A percentile compares a stretch with the other conserved stretches of the same genome.
Evolutionary conservation across 2,113 vertebrate species (phyloP).

Genomic region (Picathartes gymnocephalus): DNA sequence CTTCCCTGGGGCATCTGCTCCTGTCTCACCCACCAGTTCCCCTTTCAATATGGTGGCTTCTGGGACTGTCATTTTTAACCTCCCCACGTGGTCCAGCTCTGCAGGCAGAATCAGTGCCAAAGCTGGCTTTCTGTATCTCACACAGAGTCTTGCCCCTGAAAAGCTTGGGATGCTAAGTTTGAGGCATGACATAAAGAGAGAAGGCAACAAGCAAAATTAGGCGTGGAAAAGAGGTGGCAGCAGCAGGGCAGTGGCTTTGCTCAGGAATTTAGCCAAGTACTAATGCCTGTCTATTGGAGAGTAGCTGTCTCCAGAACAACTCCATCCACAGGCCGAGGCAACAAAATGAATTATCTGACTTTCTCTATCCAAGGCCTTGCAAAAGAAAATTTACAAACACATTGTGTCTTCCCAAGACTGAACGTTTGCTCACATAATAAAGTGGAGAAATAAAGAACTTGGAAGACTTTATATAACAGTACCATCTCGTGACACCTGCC

Average conservation of each 20-base stretch:
- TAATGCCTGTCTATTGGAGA: neutral
- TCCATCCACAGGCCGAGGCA: neutral
- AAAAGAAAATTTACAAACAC: constrained; percentile 29
- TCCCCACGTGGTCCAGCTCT: neutral
- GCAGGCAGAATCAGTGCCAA: neutral
- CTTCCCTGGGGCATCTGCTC: neutral
- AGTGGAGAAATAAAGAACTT: neutral
- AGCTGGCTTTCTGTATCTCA: neutral
- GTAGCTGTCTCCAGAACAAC: neutral
- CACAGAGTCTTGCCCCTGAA: neutral
- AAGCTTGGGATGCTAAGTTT: neutral
- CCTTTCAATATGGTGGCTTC: neutral
- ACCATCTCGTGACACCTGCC: neutral
- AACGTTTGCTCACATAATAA: neutral
- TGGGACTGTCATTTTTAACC: neutral
- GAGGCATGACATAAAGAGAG: neutral
- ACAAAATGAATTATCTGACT: neutral
- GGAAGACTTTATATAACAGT: constrained; percentile 9
- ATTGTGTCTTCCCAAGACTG: neutral
- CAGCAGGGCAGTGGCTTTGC: neutral
- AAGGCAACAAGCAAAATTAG: neutral
- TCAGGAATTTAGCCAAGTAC: neutral
- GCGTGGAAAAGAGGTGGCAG: neutral
- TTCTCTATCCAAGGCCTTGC: neutral
- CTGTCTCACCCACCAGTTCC: neutral